Evolutionary conservation across 2,888 invertebrate species (phyloP), one percentile per base, ranked within the genome.

Genomic region (Steinernema scapterisci): DNA sequence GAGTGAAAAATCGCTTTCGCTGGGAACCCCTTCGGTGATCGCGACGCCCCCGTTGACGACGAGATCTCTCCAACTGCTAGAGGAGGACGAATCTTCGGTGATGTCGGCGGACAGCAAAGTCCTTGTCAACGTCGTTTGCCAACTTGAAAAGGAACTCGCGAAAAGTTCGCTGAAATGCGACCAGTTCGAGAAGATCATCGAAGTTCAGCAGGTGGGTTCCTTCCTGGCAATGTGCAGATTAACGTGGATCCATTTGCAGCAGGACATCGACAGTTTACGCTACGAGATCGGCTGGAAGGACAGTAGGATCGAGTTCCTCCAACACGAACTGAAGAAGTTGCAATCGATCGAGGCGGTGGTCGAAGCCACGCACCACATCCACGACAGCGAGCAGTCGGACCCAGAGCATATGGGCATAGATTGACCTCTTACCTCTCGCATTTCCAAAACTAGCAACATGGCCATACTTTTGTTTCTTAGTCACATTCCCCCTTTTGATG

Each of bases 141-240:
- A 88, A 78, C 80, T 89, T 23, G 89, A 89, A 78, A 85, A 84
- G 43, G 88, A 88, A 77, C 77, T 89, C 6, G 63, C 77, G 13
- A 79, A 77, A 70, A 75, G 75, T 2, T 78, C 78, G 51, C 75
- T 76, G 25, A 73, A 75, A 16, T 74, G 76, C 71, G 76, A 76
- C 16, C 76, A 76, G 23, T 74, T 81, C 21, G 77, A 77, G 54
- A 76, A 76, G 73, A 77, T 78, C 70, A 73, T 76, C 48, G 73
- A 78, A n/a, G 75, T 78, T 38, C 78, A 78, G 51, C 78, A 80
- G 80, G 80, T 80, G 27, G 13, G 71, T 48, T 38, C 31, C 38
- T 6, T 9, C 38, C 52, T 46, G 6, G 5, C 9, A 31, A 6
- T 23, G 11, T 21, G 13, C 46, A 13, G 72, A 51, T 1, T 6